Evolutionary conservation across 1,140 invertebrate genomes (phyloP).

Genomic region (Trichoplusia ni): DNA sequence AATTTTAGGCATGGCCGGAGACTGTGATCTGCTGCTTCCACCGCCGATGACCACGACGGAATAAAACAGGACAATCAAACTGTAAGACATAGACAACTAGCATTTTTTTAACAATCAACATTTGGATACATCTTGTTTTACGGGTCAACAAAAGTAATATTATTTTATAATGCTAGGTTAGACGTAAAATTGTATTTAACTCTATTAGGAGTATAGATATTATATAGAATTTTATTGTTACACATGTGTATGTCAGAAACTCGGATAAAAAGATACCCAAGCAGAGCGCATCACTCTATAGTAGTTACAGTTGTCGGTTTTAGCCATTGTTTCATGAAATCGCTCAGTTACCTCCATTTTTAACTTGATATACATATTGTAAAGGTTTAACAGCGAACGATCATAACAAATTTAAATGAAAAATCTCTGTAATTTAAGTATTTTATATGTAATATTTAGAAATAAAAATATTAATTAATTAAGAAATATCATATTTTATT

Average conservation of each 20-base stretch:
- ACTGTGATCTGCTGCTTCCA: conserved; percentile 21
- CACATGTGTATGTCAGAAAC: not conserved
- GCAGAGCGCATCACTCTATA: not conserved
- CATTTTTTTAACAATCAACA: conserved; percentile 10
- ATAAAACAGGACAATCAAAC: conserved; percentile 14
- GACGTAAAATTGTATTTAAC: conserved; percentile 16
- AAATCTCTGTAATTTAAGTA: conserved; percentile 45
- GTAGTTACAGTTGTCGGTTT: not conserved
- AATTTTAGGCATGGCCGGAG: conserved; percentile 29
- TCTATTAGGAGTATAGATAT: conserved; percentile 3
- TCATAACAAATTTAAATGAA: not conserved
- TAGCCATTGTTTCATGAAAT: not conserved
- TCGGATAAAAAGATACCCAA: too few relatives aligned
- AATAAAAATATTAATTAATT: conserved; percentile 48
- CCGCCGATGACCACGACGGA: conserved; percentile 4
- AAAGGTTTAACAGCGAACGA: not conserved
- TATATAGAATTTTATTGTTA: not conserved
- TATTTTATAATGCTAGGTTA: conserved; percentile 14
- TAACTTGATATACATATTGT: not conserved
- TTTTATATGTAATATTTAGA: conserved; percentile 59
- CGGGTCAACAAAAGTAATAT: conserved; percentile 9
- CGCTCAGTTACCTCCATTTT: not conserved
- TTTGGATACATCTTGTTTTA: conserved; percentile 13
- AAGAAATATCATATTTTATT: conserved; percentile 38
- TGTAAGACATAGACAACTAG: conserved; percentile 1